Conservation (phyloP, 2,888 invertebrate species). For the Hypselothyrea guttata region DNA sequence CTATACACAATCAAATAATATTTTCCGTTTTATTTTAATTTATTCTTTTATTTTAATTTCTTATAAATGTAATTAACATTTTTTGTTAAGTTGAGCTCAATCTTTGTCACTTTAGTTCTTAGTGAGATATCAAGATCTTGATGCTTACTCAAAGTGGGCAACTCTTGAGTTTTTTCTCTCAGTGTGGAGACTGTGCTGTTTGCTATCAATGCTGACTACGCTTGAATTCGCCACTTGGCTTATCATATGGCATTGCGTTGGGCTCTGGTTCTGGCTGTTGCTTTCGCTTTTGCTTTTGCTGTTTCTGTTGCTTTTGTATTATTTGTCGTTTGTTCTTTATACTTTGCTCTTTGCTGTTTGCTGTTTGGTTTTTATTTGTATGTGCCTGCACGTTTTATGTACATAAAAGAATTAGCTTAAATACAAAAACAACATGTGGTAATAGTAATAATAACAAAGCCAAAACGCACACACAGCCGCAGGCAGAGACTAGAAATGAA, state of each 20-base stretch:
- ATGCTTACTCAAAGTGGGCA: no score
- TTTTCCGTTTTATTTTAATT: no score
- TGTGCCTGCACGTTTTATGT: conserved; percentile 73
- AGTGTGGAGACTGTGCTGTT: conserved; percentile 3
- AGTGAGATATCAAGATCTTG: no score
- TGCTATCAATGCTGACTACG: conserved; percentile 74
- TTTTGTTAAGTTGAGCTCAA: no score
- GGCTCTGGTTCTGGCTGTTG: conserved; percentile 33
- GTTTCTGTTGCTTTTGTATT: conserved; percentile 53
- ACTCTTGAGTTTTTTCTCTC: no score
- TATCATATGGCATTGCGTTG: conserved; percentile 46
- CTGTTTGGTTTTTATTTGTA: conserved; percentile 72
- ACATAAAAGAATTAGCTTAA: conserved; percentile 76
- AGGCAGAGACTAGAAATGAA: no score
- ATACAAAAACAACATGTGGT: conserved; percentile 77
- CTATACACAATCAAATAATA: no score
- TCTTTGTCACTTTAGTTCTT: no score
- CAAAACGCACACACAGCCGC: conserved; percentile 55
- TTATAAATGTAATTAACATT: no score
- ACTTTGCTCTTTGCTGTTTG: conserved; percentile 27
- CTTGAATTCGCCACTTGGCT: conserved; percentile 76
- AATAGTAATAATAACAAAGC: conserved; percentile 75
- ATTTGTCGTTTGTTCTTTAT: conserved; percentile 45
- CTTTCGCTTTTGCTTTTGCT: conserved; percentile 30
- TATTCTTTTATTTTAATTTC: no score